Conservation (phyloP, 2,113 vertebrate species). For the Neopipo cinnamomea region DNA sequence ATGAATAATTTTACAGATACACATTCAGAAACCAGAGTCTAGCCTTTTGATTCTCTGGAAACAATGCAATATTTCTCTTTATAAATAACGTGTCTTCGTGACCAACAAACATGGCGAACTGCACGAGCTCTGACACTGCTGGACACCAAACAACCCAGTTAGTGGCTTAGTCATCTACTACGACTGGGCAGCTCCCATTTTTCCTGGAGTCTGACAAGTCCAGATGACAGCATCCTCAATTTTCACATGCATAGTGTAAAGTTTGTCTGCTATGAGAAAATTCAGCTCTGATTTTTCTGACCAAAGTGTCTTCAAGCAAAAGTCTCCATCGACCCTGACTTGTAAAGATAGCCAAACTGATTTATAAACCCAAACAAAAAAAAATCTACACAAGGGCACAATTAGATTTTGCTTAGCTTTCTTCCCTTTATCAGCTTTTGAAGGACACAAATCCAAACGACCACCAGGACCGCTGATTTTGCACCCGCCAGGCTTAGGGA, state of each 20-base stretch:
- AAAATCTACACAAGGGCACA: background rate
- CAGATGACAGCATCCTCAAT: background rate
- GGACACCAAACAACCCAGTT: background rate
- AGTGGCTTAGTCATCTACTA: background rate
- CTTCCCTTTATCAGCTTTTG: background rate
- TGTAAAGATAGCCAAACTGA: constrained; percentile 2
- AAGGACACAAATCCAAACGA: background rate
- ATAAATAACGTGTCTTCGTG: background rate
- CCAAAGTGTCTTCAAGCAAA: background rate
- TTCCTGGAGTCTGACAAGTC: background rate
- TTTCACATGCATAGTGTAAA: background rate
- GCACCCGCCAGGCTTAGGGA: background rate
- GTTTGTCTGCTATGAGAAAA: background rate
- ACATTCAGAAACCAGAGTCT: background rate
- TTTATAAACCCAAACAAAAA: background rate
- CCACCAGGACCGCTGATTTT: background rate
- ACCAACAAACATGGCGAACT: background rate
- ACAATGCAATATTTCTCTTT: background rate
- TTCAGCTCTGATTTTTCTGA: background rate
- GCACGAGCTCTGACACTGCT: background rate
- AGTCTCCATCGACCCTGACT: background rate
- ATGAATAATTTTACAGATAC: background rate
- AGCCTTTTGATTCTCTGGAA: background rate
- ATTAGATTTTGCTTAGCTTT: background rate
- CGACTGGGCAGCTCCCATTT: background rate